Percentiles rank a stretch among this genome's conserved stretches.
phyloP scores from a whole-genome alignment of 2,113 vertebrate species.

The Apistogramma diplotaenia region DNA sequence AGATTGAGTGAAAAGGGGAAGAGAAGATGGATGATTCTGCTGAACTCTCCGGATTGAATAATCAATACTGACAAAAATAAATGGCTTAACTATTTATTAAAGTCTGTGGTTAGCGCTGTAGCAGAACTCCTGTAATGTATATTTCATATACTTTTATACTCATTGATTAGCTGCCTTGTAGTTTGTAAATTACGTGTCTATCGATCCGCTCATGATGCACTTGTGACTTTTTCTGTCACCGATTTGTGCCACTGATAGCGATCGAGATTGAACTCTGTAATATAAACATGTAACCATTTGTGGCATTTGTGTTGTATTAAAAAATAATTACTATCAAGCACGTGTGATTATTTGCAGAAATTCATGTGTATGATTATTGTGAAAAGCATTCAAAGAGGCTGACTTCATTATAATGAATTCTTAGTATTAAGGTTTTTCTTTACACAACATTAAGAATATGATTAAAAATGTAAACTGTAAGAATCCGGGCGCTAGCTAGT shows the following conservation, averaged over 20 bases:
- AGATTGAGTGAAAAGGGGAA: conserved; percentile 49
- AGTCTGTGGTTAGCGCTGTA: conserved; percentile 27
- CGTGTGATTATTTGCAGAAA: not conserved
- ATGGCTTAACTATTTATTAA: conserved; percentile 63
- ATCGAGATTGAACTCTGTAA: conserved; percentile 33
- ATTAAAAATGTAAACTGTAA: not conserved
- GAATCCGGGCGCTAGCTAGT: too few relatives aligned
- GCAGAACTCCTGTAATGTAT: conserved; percentile 55
- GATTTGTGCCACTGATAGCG: conserved; percentile 51
- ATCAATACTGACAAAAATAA: conserved; percentile 72
- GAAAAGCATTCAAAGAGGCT: not conserved
- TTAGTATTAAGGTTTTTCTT: not conserved
- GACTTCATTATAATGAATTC: not conserved
- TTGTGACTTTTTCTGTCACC: conserved; percentile 32
- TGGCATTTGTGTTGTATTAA: not conserved
- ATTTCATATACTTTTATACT: conserved; percentile 71
- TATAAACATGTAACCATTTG: not conserved
- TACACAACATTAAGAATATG: not conserved
- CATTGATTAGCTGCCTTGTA: conserved; percentile 65
- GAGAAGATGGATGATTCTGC: conserved; percentile 63
- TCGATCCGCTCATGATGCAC: conserved; percentile 63
- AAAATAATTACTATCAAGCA: not conserved
- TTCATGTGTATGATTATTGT: not conserved
- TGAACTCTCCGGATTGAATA: conserved; percentile 65
- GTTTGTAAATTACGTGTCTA: conserved; percentile 71